Conservation (phyloP, 2,797 vertebrate species). For the Myiothlypis chrysogaster region DNA sequence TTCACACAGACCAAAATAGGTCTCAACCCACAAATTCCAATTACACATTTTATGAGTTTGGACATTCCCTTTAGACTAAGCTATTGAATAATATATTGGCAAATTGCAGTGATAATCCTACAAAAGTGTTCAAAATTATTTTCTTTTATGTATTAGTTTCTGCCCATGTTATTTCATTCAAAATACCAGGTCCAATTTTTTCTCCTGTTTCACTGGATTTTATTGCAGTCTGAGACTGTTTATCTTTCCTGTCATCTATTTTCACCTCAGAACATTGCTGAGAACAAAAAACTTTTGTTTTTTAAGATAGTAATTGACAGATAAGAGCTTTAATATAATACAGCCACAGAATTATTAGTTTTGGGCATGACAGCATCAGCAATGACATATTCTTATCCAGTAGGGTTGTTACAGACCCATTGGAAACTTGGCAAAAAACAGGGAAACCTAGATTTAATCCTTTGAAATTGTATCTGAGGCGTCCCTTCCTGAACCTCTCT, state of each 20-base stretch:
- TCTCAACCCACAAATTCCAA: constrained; percentile 5
- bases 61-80: not conserved
- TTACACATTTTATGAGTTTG: not conserved
- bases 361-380: not conserved
- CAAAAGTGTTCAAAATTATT: not conserved
- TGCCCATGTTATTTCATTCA: not conserved
- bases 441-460: not conserved
- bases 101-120: not conserved
- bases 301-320: not conserved
- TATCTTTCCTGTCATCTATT: not conserved
- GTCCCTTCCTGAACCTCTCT: not conserved
- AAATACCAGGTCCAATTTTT: not conserved
- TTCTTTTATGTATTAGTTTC: not conserved
- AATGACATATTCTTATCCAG: not conserved
- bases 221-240: not conserved
- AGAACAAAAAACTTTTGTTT: not conserved
- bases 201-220: not conserved
- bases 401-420: not conserved
- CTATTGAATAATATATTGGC: not conserved
- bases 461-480: not conserved
- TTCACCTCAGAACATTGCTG: not conserved
- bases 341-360: not conserved
- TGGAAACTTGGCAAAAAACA: not conserved
- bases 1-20: not conserved
- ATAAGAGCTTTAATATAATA: not conserved